Base-by-base conservation (phyloP, 2,888 invertebrate genomes). In the Lysandra bellargus region DNA sequence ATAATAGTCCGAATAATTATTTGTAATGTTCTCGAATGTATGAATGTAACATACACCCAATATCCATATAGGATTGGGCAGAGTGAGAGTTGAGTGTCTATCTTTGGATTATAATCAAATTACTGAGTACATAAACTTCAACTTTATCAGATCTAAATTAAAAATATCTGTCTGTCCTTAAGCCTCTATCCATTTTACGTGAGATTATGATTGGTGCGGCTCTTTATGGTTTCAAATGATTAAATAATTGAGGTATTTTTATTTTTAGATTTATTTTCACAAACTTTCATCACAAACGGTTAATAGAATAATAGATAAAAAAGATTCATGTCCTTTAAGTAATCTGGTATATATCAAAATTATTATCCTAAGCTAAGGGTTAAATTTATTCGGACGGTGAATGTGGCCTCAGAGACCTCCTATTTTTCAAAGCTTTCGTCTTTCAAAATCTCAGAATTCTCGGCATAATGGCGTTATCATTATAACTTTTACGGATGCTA, bases 401-500 rank as follows among this genome's bases (percentile, higher is more conserved):
- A 69, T 69, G 69, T 69, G 33, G 33, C 69, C 69, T 69, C 30
- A 69, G 69, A 33, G 33, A 69, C 69, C 69, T 33, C 69, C 9
- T 69, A 69, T 69, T 69, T 69, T 69, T 30, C 64, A 30, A n/a
- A 6, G 23, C 33, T 69, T 69, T 14, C 33, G 33, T 14, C 69
- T 69, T 64, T 33, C 69, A 14, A 14, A 69, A 33, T 69, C 14
- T 69, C 69, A 14, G 69, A 4, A 33, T 69, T 53, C 53, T 14
- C 53, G 0, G 53, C 53, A 53, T 53, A 53, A 53, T 53, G 53
- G 14, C 14, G 69, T 69, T 33, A 69, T 33, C 12, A 12, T 33
- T 69, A 14, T 12, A 69, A 14, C 69, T 33, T 69, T 33, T 4
- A 69, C 14, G 30, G 0, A 5, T 33, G 33, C 33, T 33, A 33